phyloP scores from a whole-genome alignment of 1,140 invertebrate genomes.

The Drosophila saltans region DNA sequence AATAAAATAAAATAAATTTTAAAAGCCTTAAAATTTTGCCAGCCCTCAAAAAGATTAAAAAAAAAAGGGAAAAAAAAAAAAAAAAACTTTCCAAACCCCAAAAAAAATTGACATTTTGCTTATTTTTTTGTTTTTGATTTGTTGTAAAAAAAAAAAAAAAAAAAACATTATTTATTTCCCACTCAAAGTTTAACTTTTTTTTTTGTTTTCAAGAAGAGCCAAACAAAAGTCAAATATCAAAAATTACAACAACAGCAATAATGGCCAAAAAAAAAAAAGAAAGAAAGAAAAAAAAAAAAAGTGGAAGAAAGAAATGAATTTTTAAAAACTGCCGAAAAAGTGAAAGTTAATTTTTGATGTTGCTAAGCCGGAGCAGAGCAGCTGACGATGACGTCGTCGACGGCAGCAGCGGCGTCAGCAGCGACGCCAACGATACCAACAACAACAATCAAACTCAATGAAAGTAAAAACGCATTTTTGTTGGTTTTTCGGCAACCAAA shows the following conservation, averaged over 20 bases:
- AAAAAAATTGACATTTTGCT: background rate
- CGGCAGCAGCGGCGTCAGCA: constrained; percentile 23
- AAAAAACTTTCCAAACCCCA: constrained; percentile 7
- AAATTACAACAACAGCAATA: constrained; percentile 26
- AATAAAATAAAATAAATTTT: background rate
- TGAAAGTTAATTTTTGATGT: constrained; percentile 82
- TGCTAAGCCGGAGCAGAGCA: constrained; percentile 63
- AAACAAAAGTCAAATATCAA: constrained; percentile 42
- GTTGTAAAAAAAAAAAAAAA: constrained; percentile 56
- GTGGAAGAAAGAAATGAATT: constrained; percentile 75
- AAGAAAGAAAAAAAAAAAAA: constrained; percentile 46
- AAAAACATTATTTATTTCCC: constrained; percentile 56
- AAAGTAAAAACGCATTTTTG: constrained; percentile 78
- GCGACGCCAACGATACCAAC: too few relatives aligned
- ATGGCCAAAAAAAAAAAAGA: constrained; percentile 49
- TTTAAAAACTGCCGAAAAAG: constrained; percentile 83
- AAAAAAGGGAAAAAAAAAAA: background rate
- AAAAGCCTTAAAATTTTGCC: background rate
- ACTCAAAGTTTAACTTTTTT: constrained; percentile 23
- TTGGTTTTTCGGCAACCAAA: constrained; percentile 50
- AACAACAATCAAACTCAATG: constrained; percentile 51
- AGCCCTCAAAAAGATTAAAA: background rate
- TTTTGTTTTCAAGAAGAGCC: constrained; percentile 35
- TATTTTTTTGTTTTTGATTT: constrained; percentile 34
- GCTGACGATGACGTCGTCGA: constrained; percentile 28